A percentile compares a stretch with the other conserved stretches of the same genome.
phyloP scores from a whole-genome alignment of 1,140 invertebrate species.

The Drosophila pseudoobscura region DNA sequence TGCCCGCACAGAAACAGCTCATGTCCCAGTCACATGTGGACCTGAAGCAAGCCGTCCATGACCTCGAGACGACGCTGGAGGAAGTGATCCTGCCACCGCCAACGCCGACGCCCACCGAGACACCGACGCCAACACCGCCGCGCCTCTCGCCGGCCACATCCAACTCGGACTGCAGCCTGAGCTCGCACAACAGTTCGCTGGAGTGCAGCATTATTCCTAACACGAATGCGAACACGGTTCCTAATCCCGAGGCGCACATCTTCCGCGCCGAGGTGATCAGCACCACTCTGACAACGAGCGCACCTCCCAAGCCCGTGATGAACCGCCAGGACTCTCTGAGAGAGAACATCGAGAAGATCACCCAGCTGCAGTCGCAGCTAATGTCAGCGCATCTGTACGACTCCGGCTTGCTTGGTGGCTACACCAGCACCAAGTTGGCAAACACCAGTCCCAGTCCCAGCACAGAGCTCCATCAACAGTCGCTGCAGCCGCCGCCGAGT shows the following conservation, averaged over 20 bases:
- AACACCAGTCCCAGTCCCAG: slow-evolving; percentile 36
- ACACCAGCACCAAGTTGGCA: slow-evolving; percentile 33
- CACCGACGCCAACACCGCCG: slow-evolving; percentile 34
- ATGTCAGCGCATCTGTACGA: slow-evolving; percentile 80
- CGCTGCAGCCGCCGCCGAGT: slow-evolving; percentile 22
- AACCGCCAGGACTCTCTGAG: slow-evolving; percentile 77
- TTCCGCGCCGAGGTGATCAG: slow-evolving; percentile 79
- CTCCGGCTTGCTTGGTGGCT: slow-evolving; percentile 41
- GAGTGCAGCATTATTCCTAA: slow-evolving; percentile 47
- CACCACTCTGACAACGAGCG: slow-evolving; percentile 55
- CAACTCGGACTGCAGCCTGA: slow-evolving; percentile 72
- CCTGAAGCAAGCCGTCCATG: slow-evolving; percentile 75
- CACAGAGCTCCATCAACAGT: slow-evolving; percentile 11
- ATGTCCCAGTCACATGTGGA: slow-evolving; percentile 82
- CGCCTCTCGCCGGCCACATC: slow-evolving; percentile 67
- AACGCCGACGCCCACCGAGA: slow-evolving; percentile 21
- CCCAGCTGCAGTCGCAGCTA: slow-evolving; percentile 78
- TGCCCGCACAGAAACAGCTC: slow-evolving; percentile 53
- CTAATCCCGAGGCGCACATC: slow-evolving; percentile 55
- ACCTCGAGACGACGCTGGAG: slow-evolving; percentile 77
- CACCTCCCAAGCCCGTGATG: slow-evolving; percentile 50
- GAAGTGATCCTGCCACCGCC: slow-evolving; percentile 48
- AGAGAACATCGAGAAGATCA: slow-evolving; percentile 83
- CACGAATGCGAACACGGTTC: slow-evolving; percentile 3
- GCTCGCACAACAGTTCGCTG: slow-evolving; percentile 57